Evolutionary conservation across 1,140 invertebrate genomes (phyloP).

Genomic region (Drosophila saltans): DNA sequence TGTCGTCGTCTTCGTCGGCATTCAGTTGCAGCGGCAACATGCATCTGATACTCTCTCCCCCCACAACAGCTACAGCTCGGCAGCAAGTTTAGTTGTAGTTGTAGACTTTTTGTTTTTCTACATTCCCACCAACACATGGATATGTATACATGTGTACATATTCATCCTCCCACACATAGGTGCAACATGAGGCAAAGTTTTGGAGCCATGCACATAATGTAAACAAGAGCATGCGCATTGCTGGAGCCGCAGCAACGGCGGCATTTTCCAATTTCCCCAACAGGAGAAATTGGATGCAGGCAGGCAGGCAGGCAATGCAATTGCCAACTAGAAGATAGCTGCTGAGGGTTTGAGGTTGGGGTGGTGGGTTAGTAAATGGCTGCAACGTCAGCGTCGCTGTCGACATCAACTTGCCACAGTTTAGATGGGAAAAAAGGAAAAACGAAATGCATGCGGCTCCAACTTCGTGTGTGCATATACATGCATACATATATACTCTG

Average conservation of each 20-base stretch:
- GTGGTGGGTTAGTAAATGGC: conserved; percentile 50
- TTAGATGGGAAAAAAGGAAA: conserved; percentile 76
- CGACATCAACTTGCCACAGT: conserved; percentile 75
- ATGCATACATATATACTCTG: no score
- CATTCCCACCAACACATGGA: conserved; percentile 15
- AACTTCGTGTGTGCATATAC: conserved; percentile 25
- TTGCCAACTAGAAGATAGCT: conserved; percentile 79
- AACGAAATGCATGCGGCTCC: conserved; percentile 37
- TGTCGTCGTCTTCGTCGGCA: conserved; percentile 42
- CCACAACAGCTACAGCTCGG: not conserved
- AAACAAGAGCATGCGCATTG: conserved; percentile 79
- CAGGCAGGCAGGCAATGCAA: conserved; percentile 67
- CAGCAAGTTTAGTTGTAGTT: conserved; percentile 71
- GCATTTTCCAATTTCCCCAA: conserved; percentile 58
- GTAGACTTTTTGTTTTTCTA: conserved; percentile 76
- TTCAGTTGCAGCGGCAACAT: conserved; percentile 67
- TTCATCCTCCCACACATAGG: conserved; percentile 28
- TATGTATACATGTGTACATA: conserved; percentile 9
- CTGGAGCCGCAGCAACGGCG: conserved; percentile 4
- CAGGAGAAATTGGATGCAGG: conserved; percentile 72
- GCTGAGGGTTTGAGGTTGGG: conserved; percentile 13
- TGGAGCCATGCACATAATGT: conserved; percentile 71
- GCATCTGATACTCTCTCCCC: conserved; percentile 24
- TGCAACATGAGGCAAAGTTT: conserved; percentile 40
- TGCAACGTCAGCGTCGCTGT: conserved; percentile 45